Evolutionary conservation across 1,140 invertebrate species (phyloP).

Genomic region (Eufriesea mexicana): DNA sequence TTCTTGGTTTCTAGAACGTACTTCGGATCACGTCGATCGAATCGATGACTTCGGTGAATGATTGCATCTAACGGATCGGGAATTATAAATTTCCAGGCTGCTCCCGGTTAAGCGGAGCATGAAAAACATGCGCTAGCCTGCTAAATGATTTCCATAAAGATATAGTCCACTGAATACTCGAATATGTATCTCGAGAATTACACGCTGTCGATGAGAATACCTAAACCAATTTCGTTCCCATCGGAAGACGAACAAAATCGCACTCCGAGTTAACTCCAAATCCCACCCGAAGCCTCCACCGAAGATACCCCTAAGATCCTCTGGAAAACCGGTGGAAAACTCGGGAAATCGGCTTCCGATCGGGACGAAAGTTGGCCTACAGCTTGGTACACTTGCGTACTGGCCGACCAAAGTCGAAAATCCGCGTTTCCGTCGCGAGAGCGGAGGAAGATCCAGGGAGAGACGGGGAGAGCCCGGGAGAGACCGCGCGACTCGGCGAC

Average conservation of each 20-base stretch:
- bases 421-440: neutral
- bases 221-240: no score
- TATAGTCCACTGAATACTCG: neutral
- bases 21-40: no score
- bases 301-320: no score
- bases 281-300: no score
- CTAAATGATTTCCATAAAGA: neutral
- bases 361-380: no score
- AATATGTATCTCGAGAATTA: no score
- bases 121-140: neutral
- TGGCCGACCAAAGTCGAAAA: neutral
- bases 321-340: no score
- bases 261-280: no score
- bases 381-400: no score
- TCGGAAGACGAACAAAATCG: no score
- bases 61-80: neutral
- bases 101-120: neutral
- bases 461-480: slow-evolving; percentile 2
- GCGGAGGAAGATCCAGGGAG: neutral
- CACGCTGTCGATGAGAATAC: no score
- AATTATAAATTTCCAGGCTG: neutral
- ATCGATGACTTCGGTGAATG: neutral
- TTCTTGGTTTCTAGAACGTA: neutral
- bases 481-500: neutral
- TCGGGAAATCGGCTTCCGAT: no score